Evolutionary conservation across 2,797 vertebrate genomes (phyloP).

Genomic region (Columba guinea): DNA sequence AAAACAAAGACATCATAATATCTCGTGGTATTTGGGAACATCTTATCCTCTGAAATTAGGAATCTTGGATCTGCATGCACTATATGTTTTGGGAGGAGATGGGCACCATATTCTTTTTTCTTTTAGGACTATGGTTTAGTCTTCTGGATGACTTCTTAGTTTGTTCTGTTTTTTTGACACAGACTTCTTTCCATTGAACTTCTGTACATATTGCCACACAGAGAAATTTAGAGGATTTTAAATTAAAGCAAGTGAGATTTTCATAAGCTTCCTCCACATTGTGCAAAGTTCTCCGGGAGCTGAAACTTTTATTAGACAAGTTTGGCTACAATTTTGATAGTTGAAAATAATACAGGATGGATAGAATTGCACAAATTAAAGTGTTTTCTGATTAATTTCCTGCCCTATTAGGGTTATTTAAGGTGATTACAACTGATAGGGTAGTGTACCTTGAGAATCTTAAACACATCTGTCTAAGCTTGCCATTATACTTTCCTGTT

Average conservation of each 20-base stretch:
- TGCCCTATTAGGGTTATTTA: not conserved
- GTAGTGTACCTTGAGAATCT: not conserved
- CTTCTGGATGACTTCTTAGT: not conserved
- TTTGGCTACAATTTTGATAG: not conserved
- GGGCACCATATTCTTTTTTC: not conserved
- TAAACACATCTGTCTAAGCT: not conserved
- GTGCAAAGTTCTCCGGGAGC: not conserved
- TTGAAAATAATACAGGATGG: not conserved
- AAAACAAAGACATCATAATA: not conserved
- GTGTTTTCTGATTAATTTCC: not conserved
- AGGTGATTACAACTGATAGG: not conserved
- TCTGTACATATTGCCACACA: not conserved
- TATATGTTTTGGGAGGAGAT: not conserved
- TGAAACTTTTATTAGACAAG: not conserved
- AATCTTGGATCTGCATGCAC: not conserved
- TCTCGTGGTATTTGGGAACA: not conserved
- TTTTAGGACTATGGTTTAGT: not conserved
- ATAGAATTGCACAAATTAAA: not conserved
- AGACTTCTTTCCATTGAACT: not conserved
- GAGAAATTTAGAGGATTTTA: not conserved
- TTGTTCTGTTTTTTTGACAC: not conserved
- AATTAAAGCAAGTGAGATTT: not conserved
- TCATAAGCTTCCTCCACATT: not conserved
- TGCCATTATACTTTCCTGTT: not conserved
- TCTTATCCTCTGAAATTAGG: not conserved